phyloP scores from a whole-genome alignment of 2,888 invertebrate species.

The Sycophila texana region DNA sequence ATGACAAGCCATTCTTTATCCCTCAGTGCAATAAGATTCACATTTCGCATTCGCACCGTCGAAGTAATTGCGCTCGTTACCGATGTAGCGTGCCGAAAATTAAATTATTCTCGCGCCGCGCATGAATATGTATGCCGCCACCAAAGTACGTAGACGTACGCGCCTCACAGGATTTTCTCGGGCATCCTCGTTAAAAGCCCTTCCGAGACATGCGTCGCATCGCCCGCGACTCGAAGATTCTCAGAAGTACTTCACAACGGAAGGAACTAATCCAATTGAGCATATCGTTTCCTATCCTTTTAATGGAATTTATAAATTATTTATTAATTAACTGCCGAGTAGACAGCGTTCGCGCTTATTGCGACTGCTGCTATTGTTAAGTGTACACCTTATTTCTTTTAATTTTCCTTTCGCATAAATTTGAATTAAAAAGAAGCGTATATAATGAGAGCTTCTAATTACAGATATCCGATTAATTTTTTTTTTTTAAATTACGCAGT shows the following conservation, averaged over 20 bases:
- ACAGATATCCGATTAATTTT: no score
- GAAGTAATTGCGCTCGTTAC: slow-evolving; percentile 50
- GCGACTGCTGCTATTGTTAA: no score
- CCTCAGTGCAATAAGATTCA: neutral
- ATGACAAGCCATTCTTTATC: neutral
- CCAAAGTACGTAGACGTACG: neutral
- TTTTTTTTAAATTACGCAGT: no score
- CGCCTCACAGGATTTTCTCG: neutral
- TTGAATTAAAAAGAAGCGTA: no score
- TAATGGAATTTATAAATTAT: no score
- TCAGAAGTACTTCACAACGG: neutral
- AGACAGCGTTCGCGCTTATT: no score
- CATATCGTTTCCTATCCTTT: no score
- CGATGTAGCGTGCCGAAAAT: slow-evolving; percentile 51
- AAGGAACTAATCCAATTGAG: no score
- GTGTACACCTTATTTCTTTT: no score
- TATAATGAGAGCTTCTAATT: no score
- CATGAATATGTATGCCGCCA: slow-evolving; percentile 52
- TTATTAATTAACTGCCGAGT: no score
- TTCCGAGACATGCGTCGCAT: neutral
- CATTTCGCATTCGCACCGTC: slow-evolving; percentile 10
- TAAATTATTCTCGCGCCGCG: slow-evolving; percentile 47
- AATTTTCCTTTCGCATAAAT: no score
- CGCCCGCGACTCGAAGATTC: neutral
- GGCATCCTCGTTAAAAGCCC: slow-evolving; percentile 37